Evolutionary conservation across 2,888 invertebrate species (phyloP).

Genomic region (Conomelus anceps): DNA sequence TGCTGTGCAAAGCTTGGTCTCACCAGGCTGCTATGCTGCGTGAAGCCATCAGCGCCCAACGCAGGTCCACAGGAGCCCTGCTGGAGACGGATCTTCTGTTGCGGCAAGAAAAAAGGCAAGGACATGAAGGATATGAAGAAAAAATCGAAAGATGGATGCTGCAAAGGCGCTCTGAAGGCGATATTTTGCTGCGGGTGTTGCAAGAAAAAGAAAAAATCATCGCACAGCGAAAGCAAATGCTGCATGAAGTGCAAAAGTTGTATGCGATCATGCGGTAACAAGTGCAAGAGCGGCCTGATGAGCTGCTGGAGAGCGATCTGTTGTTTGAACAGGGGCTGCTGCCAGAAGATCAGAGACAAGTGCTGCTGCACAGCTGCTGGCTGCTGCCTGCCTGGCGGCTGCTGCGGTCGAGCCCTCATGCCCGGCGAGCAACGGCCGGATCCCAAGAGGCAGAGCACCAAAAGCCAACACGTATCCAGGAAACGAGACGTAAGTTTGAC

Average conservation of each 20-base stretch:
- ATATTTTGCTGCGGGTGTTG: background rate
- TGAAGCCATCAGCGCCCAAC: conserved; percentile 6
- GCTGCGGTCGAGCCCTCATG: conserved; percentile 23
- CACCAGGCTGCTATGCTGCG: conserved; percentile 22
- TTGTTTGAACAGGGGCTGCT: conserved; percentile 30
- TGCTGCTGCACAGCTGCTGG: conserved; percentile 20
- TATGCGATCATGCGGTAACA: conserved; percentile 14
- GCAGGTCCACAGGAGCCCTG: background rate
- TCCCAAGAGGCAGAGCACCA: conserved; percentile 10
- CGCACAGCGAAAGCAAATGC: background rate
- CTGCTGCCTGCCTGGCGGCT: conserved; percentile 25
- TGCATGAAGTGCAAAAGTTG: conserved; percentile 6
- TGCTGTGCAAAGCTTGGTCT: conserved; percentile 21
- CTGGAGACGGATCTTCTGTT: background rate
- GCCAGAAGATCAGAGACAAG: conserved; percentile 23
- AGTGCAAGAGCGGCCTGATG: conserved; percentile 21
- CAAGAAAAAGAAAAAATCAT: background rate
- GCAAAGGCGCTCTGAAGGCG: background rate
- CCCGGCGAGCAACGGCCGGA: conserved; percentile 18
- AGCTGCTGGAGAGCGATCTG: conserved; percentile 27
- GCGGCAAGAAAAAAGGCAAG: background rate
- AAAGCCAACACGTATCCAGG: background rate
- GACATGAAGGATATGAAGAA: background rate
- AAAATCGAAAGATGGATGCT: background rate
- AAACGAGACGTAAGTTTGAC: background rate